Evolutionary conservation across 2,797 vertebrate genomes (phyloP).

Genomic region (Pangasius macronema): DNA sequence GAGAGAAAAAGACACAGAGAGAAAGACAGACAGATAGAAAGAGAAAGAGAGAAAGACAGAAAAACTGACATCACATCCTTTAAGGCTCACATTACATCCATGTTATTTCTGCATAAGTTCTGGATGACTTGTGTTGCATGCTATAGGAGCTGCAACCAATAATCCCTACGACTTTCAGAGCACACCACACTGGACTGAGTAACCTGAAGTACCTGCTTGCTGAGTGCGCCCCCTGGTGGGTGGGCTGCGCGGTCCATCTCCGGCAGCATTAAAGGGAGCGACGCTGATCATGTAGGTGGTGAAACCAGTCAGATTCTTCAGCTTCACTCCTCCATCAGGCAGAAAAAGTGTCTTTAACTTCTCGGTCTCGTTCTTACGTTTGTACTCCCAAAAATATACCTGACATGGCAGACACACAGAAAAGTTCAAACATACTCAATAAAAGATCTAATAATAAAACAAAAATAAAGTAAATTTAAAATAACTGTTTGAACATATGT

Average conservation of each 20-base stretch:
- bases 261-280: constrained; percentile 90
- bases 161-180: neutral
- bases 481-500: neutral
- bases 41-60: neutral
- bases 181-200: neutral
- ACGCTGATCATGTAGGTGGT: constrained; percentile 94
- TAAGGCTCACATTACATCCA: neutral
- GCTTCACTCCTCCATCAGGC: constrained; percentile 86
- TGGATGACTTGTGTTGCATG: neutral
- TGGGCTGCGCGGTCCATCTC: constrained; percentile 87
- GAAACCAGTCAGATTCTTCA: constrained; percentile 95
- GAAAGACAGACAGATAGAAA: neutral
- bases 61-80: neutral
- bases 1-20: neutral
- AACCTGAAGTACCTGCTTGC: constrained; percentile 84
- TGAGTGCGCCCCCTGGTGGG: constrained; percentile 85
- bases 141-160: neutral
- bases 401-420: constrained; percentile 54
- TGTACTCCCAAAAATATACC: constrained; percentile 94
- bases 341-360: constrained; percentile 89
- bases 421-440: neutral
- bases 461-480: neutral
- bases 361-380: constrained; percentile 82
- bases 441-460: too few relatives aligned
- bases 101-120: too few relatives aligned